Base-by-base conservation (phyloP, 1,140 invertebrate genomes). In the Cataglyphis hispanica region DNA sequence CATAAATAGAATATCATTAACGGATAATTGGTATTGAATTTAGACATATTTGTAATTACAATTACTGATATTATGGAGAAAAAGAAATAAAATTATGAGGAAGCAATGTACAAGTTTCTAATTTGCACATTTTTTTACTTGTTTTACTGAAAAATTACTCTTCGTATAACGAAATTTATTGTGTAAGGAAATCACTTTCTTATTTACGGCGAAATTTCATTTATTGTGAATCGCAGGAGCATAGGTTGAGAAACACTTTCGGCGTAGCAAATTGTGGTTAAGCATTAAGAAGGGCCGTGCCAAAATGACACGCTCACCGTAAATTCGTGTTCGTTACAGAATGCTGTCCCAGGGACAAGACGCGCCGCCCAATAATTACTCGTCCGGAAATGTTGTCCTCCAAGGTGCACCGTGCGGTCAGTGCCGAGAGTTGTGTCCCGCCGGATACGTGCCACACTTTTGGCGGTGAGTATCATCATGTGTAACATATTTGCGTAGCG, bases 381-480 rank as follows among this genome's bases (percentile, higher is more conserved):
- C 85, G 58, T 89, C 92, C 89, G 89, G 91, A 40, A 93, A 93
- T 78, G 87, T 92, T 75, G 91, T 92, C 50, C 91, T 94, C 27
- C 92, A 95, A 86, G 94, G 94, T 72, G 94, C 94, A 74, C 94
- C 94, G 63, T 95, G 94, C 87, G 91, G 92, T 80, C 94, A 95
- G 76, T 95, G 94, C 91, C 91, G 94, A 81, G 94, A 95, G 56
- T 90, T 95, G 58, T 95, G 94, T 66, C 93, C 93, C 8, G 91
- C 92, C 11, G 94, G 94, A 69, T 95, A 95, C 77, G 92, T 94
- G 16, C 94, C 94, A 63, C 94, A 95, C 87, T 95, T 95, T 90
- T 95, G 94, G 94, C 91, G 94, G 94, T 95, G 80, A 94, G 93
- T 92, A 43, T 76, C 66, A 69, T 5, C 27, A 56, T 22, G 22